phyloP scores from a whole-genome alignment of 2,797 vertebrate species.

The Cirrhinus molitorella region DNA sequence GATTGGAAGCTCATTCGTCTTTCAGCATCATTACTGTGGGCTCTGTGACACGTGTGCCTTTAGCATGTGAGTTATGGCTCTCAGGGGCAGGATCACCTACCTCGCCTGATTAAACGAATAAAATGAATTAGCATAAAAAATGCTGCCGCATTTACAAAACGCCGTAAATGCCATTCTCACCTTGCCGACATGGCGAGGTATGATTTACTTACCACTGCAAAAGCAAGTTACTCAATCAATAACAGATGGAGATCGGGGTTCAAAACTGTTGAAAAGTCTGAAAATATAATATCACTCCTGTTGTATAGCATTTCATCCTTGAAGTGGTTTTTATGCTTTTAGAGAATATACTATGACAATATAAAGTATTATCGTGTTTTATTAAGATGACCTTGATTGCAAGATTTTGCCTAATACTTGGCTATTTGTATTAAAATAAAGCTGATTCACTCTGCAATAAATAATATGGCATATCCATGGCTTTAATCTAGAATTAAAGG shows the following conservation, averaged over 20 bases:
- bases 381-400: conserved; percentile 22
- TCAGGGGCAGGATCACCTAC: conserved; percentile 51
- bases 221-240: conserved; percentile 53
- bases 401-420: not conserved
- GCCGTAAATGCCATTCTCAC: conserved; percentile 60
- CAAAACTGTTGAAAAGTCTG: conserved; percentile 19
- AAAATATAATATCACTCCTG: conserved; percentile 19
- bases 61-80: conserved; percentile 57
- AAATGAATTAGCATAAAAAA: conserved; percentile 63
- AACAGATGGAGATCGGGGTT: conserved; percentile 40
- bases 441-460: not conserved
- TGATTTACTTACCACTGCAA: conserved; percentile 57
- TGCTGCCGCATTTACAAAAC: conserved; percentile 50
- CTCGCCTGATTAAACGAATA: conserved; percentile 57
- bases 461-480: not conserved
- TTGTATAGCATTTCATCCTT: conserved; percentile 1
- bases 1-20: conserved; percentile 12
- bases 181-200: conserved; percentile 39
- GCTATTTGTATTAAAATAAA: not conserved
- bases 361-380: not conserved
- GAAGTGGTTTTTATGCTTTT: not conserved
- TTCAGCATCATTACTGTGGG: conserved; percentile 32
- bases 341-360: conserved; percentile 11
- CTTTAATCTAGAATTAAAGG: not conserved
- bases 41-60: conserved; percentile 36